phyloP scores from a whole-genome alignment of 2,113 vertebrate species.

The Corythaeola cristata region DNA sequence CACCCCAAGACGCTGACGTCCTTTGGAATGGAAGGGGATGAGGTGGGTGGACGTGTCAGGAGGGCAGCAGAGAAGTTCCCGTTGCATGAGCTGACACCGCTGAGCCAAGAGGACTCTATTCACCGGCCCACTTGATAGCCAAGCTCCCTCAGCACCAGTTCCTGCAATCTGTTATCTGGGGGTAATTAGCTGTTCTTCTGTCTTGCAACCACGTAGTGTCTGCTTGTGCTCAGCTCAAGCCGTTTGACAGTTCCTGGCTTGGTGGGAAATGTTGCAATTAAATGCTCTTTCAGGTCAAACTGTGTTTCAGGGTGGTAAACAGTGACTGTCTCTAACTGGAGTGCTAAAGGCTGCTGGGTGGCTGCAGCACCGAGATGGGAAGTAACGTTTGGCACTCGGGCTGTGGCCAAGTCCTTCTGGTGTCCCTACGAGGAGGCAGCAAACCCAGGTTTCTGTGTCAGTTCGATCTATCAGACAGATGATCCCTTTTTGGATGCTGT shows the following conservation, averaged over 20 bases:
- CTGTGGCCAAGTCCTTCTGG: neutral
- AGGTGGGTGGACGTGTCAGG: neutral
- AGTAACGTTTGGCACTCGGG: neutral
- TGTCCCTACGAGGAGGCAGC: rapidly evolving
- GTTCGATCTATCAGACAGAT: neutral
- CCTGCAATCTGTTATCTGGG: neutral
- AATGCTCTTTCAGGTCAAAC: neutral
- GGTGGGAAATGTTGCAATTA: neutral
- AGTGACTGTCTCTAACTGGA: neutral
- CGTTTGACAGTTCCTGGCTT: neutral
- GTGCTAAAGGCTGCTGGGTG: neutral
- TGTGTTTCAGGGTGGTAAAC: neutral
- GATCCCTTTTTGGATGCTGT: neutral
- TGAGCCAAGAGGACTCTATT: neutral
- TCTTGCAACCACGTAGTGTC: neutral
- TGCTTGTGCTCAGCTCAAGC: neutral
- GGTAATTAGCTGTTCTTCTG: neutral
- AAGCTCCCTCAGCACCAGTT: neutral
- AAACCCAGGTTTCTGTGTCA: neutral
- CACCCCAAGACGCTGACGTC: neutral
- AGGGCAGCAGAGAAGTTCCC: neutral
- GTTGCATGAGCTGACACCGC: neutral
- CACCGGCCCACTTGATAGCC: neutral
- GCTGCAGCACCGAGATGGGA: neutral
- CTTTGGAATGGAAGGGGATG: neutral